phyloP scores from a whole-genome alignment of 2,113 vertebrate genomes.

The Mustela nigripes region DNA sequence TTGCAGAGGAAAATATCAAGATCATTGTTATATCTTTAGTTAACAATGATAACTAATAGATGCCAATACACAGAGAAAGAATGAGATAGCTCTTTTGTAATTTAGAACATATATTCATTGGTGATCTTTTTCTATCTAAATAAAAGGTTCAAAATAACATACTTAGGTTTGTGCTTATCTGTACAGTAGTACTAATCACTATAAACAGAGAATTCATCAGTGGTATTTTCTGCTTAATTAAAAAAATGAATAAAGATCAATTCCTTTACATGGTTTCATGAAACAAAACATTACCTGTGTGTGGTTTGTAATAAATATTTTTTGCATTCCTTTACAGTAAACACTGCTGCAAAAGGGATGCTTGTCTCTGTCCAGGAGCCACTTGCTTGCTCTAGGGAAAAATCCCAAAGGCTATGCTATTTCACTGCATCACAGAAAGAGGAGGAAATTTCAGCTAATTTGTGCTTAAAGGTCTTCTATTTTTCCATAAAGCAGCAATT shows the following conservation, averaged over 20 bases:
- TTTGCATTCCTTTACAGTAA: constrained; percentile 7
- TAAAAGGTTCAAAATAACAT: neutral
- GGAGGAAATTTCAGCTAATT: neutral
- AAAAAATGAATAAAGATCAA: neutral
- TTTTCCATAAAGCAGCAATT: constrained; percentile 27
- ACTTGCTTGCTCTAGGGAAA: neutral
- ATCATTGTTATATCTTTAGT: neutral
- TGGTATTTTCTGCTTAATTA: neutral
- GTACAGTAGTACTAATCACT: neutral
- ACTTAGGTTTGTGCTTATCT: neutral
- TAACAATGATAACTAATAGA: neutral
- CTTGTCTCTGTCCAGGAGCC: neutral
- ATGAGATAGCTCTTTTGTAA: neutral
- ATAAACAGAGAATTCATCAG: neutral
- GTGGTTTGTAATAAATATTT: constrained; percentile 9
- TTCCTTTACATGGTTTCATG: neutral
- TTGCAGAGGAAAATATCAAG: constrained; percentile 20
- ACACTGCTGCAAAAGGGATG: neutral
- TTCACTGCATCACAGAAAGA: neutral
- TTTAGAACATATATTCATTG: neutral
- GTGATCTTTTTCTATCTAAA: constrained; percentile 22
- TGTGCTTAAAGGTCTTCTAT: neutral
- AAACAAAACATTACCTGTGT: neutral
- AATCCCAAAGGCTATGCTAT: neutral
- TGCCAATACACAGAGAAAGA: neutral